Evolutionary conservation across 2,797 vertebrate species (phyloP), one percentile per base, ranked within the genome.

Genomic region (Limnodromus scolopaceus): DNA sequence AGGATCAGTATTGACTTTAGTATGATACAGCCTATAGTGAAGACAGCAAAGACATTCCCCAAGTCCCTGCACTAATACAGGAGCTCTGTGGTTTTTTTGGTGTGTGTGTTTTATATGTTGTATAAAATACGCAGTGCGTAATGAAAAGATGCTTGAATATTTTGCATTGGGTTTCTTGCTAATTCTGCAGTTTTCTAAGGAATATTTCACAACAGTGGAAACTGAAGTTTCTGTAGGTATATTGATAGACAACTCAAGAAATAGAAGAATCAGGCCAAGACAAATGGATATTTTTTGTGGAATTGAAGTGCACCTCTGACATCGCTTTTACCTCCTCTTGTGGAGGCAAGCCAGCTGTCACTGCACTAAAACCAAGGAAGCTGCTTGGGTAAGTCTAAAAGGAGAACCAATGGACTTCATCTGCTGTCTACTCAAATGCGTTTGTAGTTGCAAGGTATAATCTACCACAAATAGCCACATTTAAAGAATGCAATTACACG

Each of bases 391-490:
- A 82, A 65, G 55, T 51, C 78, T 87, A 61, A 76, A 91, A 70
- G 48, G 51, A 92, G 49, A 94, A 64, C 38, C 84, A 68, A 65
- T 70, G 75, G 91, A 87, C 92, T 91, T 85, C 32, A 79, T 83
- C 92, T 43, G 72, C 55, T 84, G 61, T 24, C 89, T 49, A 13
- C 60, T 68, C 93, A 71, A 89, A 91, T 3, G 7, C 0, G 0
- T 84, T 91, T 89, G 81, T 84, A 94, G 45, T 51, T 81, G 75
- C 75, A 87, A 92, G 81, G 45, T 91, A 61, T 87, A 89, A 91
- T 84, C 78, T 69, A 22, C 68, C 71, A 82, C 86, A 96, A 96
- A 96, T 64, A 85, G 92, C 66, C 92, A 71, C 71, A 71, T 76
- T 92, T 93, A 85, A 87, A 75, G 84, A 85, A 89, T 24, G 84